Conservation (phyloP, 2,797 vertebrate species). For the Rhinophrynus dorsalis region DNA sequence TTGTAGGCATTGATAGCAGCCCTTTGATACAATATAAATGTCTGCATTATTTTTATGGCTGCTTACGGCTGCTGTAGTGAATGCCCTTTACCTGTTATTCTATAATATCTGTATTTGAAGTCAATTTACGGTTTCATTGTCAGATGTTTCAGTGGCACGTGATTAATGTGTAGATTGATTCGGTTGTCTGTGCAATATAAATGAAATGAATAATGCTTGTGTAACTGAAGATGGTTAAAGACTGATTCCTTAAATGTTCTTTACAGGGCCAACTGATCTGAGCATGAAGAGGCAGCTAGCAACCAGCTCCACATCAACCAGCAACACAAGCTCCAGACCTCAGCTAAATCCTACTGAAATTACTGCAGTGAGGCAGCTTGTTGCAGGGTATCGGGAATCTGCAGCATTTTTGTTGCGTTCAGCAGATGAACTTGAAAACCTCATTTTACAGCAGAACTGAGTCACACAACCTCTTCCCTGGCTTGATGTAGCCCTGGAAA, state of each 20-base stretch:
- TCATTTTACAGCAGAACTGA: conserved; percentile 87
- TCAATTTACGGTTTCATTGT: conserved; percentile 22
- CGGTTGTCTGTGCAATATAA: neutral
- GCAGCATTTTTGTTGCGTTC: conserved; percentile 80
- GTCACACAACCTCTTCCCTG: conserved; percentile 57
- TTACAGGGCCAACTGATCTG: conserved; percentile 80
- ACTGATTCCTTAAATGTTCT: conserved; percentile 46
- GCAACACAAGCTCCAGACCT: conserved; percentile 72
- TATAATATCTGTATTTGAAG: conserved; percentile 8
- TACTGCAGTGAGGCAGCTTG: conserved; percentile 78
- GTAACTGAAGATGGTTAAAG: neutral
- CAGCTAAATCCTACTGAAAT: conserved; percentile 81
- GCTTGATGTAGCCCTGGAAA: conserved; percentile 66
- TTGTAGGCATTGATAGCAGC: too few species aligned
- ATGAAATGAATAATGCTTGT: neutral
- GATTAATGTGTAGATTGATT: conserved; percentile 22
- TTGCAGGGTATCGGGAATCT: conserved; percentile 80
- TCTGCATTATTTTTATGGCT: too few species aligned
- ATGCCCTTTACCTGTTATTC: conserved; percentile 21
- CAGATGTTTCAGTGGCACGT: conserved; percentile 16
- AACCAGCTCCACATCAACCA: conserved; percentile 72
- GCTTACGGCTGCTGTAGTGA: too few species aligned
- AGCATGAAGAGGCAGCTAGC: conserved; percentile 83
- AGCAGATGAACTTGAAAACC: conserved; percentile 84
- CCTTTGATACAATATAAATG: too few species aligned